phyloP scores from a whole-genome alignment of 2,113 vertebrate species.

The Vireo altiloquus region DNA sequence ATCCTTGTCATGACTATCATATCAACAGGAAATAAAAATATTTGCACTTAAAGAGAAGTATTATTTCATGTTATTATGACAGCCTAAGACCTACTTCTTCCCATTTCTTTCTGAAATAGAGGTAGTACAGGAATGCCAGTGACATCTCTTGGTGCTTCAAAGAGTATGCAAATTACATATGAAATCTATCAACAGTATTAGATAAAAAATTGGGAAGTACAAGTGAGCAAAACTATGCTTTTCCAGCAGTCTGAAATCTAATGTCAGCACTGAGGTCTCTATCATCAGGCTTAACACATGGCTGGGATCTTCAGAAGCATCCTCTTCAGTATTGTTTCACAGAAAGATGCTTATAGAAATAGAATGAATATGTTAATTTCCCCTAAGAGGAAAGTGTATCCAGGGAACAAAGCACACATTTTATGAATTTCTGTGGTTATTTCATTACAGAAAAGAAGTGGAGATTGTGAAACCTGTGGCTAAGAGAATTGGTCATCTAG shows the following conservation, averaged over 20 bases:
- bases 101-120: neutral
- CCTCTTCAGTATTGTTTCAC: constrained; percentile 2
- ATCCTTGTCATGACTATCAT: neutral
- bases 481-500: neutral
- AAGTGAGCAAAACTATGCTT: constrained; percentile 19
- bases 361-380: constrained; percentile 41
- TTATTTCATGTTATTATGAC: neutral
- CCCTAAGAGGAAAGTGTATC: constrained; percentile 28
- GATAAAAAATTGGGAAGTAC: neutral
- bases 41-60: neutral
- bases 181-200: neutral
- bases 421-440: neutral
- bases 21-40: neutral
- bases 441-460: neutral
- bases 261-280: neutral
- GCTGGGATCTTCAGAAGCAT: neutral
- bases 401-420: constrained; percentile 8
- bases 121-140: neutral
- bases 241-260: neutral
- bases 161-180: neutral
- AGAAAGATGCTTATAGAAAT: constrained; percentile 38
- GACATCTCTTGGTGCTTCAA: neutral
- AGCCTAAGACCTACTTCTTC: neutral
- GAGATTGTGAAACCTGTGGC: neutral
- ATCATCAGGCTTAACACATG: neutral